These are phyloP conservation scores for Strigops habroptila DNA, from an alignment of 2,113 vertebrate species.

Conservation along the genomic window DNA sequence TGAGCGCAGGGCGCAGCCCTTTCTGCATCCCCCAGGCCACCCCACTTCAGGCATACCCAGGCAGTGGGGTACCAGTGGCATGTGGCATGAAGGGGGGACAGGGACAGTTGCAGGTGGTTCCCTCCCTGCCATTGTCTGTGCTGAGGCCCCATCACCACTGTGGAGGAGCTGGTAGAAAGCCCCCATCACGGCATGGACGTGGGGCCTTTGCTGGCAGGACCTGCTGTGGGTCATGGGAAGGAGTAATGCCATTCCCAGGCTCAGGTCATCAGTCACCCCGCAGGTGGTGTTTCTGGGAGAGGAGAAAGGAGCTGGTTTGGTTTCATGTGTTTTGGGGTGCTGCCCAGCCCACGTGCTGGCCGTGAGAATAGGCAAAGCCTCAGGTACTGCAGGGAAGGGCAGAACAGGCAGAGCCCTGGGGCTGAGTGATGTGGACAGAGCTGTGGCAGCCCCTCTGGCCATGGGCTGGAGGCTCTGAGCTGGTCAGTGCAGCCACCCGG, in stretches of 20 bases:
- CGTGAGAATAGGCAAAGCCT: background rate
- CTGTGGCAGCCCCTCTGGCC: background rate
- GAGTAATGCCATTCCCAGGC: background rate
- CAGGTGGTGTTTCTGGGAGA: background rate
- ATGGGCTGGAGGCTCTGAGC: background rate
- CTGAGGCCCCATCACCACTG: background rate
- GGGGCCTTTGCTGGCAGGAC: background rate
- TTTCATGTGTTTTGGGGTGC: background rate
- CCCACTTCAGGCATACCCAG: background rate
- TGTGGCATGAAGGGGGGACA: rapidly evolving
- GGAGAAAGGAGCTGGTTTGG: background rate
- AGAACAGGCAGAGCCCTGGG: background rate
- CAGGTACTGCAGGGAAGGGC: background rate
- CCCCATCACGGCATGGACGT: rapidly evolving
- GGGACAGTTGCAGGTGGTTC: background rate
- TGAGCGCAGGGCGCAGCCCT: background rate
- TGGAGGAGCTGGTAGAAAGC: background rate
- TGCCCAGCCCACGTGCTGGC: background rate
- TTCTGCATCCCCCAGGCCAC: background rate
- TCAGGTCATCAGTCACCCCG: rapidly evolving
- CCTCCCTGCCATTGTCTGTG: background rate
- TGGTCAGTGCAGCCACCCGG: rapidly evolving
- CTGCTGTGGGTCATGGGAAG: background rate
- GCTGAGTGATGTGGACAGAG: background rate
- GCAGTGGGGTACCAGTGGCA: background rate